phyloP scores from a whole-genome alignment of 2,888 invertebrate genomes.

The Dicyrtomina minuta region DNA sequence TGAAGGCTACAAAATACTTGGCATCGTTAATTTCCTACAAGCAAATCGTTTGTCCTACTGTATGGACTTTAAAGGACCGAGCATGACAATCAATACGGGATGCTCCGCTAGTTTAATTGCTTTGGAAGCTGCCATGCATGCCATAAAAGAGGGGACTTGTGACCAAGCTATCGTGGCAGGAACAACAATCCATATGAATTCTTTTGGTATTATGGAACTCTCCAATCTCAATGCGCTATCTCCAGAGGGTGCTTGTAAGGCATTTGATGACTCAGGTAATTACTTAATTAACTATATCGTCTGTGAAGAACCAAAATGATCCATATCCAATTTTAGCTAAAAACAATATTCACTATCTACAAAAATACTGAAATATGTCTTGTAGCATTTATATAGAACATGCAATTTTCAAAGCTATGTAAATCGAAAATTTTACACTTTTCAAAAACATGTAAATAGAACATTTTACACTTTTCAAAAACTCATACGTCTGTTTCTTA shows the following conservation, averaged over 20 bases:
- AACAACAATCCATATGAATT: constrained; percentile 62
- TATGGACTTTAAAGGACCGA: constrained; percentile 63
- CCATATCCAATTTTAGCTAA: no score
- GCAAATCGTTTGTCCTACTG: constrained; percentile 62
- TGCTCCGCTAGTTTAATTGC: constrained; percentile 68
- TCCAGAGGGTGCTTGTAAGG: constrained; percentile 64
- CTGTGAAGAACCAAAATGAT: no score
- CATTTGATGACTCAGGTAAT: constrained; percentile 66
- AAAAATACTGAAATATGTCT: no score
- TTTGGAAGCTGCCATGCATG: constrained; percentile 58
- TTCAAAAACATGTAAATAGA: no score
- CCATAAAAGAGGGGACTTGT: constrained; percentile 57
- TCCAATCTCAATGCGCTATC: constrained; percentile 66
- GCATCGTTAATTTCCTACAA: constrained; percentile 63
- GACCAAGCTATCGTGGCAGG: constrained; percentile 65
- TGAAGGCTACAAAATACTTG: constrained; percentile 62
- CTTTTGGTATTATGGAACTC: constrained; percentile 66
- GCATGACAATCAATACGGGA: constrained; percentile 66
- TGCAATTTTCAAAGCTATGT: background rate
- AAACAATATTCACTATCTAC: no score
- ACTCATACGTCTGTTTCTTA: no score
- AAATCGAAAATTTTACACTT: background rate
- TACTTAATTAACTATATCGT: no score
- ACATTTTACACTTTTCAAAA: no score
- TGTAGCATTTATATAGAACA: no score